These are phyloP conservation scores for Callyntrura sp. DNA, from an alignment of 2,888 invertebrate species.

Conservation along the genomic window DNA sequence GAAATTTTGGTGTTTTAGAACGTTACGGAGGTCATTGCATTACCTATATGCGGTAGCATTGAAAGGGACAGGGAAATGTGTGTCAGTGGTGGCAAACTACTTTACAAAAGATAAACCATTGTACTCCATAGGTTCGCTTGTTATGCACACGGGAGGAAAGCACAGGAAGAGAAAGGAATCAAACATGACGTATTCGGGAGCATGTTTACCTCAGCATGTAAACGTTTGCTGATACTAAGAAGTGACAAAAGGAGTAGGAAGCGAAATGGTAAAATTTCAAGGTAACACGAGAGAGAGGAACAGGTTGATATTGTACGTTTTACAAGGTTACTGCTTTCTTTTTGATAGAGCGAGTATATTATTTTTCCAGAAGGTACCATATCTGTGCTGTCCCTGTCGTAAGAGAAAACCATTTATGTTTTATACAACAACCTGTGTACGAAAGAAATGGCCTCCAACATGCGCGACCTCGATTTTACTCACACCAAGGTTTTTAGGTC, in stretches of 20 bases:
- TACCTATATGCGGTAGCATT: background rate
- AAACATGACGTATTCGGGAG: too few species aligned
- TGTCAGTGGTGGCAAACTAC: constrained; percentile 31
- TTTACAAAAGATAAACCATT: constrained; percentile 5
- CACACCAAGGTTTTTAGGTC: constrained; percentile 66
- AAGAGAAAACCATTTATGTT: constrained; percentile 34
- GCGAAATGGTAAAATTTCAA: background rate
- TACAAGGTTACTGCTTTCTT: background rate
- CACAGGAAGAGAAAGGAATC: too few species aligned
- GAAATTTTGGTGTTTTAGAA: background rate
- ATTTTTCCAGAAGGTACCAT: background rate
- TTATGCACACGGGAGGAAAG: background rate
- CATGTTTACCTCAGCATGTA: too few species aligned
- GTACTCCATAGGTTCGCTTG: background rate
- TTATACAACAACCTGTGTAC: constrained; percentile 6
- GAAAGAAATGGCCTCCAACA: constrained; percentile 61
- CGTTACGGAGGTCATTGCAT: too few species aligned
- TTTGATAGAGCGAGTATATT: background rate
- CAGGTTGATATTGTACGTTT: background rate
- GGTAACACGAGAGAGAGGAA: background rate
- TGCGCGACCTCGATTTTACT: constrained; percentile 70
- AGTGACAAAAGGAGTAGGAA: background rate
- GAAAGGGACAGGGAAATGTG: background rate
- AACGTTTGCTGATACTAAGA: background rate
- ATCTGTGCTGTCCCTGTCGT: background rate